These are phyloP conservation scores for Brachionus rotundiformis DNA, from an alignment of 1,140 invertebrate species.

Conservation along the genomic window DNA sequence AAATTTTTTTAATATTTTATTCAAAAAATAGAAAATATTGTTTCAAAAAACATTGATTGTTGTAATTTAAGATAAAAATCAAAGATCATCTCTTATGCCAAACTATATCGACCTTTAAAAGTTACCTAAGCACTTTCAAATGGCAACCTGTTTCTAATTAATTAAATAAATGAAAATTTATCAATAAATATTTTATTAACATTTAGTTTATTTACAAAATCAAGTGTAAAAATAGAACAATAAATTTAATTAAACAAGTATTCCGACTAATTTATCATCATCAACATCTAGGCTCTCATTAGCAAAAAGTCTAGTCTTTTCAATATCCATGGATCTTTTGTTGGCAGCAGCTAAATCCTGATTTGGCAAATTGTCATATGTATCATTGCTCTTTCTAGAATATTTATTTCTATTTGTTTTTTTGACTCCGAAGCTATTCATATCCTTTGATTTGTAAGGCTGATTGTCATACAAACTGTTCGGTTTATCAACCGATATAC, in stretches of 20 bases:
- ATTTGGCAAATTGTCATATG: conserved; percentile 21
- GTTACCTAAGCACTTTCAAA: too few species aligned
- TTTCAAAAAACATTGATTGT: too few species aligned
- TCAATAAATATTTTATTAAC: conserved; percentile 23
- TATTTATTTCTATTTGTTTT: not conserved
- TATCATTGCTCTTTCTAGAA: conserved; percentile 1
- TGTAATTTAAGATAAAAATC: too few species aligned
- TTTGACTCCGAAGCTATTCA: conserved; percentile 24
- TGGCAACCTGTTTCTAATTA: not conserved
- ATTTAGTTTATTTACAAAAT: conserved; percentile 18
- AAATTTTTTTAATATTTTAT: too few species aligned
- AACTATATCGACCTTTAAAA: too few species aligned
- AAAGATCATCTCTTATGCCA: too few species aligned
- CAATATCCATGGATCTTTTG: not conserved
- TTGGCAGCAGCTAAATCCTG: not conserved
- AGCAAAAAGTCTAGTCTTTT: not conserved
- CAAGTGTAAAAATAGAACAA: not conserved
- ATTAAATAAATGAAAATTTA: not conserved
- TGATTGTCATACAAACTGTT: conserved; percentile 21
- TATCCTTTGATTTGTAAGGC: conserved; percentile 7
- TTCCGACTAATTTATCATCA: conserved; percentile 45
- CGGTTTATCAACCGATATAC: conserved; percentile 47
- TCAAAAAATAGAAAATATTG: too few species aligned
- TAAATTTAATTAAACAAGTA: conserved; percentile 35
- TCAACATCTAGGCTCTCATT: conserved; percentile 24